A percentile compares a stretch with the other conserved stretches of the same genome.
These are phyloP conservation scores for Paralvinella palmiformis DNA, from an alignment of 1,140 invertebrate genomes.

Conservation along the genomic window DNA sequence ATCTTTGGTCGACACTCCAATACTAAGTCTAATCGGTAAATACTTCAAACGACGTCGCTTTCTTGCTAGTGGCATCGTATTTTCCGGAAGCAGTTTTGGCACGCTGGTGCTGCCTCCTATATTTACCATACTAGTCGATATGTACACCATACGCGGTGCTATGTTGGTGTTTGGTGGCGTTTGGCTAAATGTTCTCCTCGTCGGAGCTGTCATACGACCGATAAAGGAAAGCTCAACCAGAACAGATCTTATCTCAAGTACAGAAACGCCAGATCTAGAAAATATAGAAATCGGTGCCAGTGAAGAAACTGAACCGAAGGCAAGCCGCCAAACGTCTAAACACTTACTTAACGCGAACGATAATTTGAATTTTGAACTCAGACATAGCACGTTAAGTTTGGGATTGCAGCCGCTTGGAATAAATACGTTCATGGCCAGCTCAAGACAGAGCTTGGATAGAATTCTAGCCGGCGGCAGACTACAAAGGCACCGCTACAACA, in stretches of 20 bases:
- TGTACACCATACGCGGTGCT: background rate
- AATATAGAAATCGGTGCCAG: background rate
- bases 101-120: background rate
- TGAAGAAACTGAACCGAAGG: too few species aligned
- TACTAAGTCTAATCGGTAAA: background rate
- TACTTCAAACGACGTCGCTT: background rate
- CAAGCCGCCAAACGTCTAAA: too few species aligned
- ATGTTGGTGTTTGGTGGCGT: background rate
- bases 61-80: background rate
- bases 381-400: too few species aligned
- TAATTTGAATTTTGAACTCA: background rate
- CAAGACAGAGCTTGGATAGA: too few species aligned
- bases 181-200: background rate
- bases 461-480: too few species aligned
- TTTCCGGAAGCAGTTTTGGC: background rate
- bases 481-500: too few species aligned
- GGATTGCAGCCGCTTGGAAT: too few species aligned
- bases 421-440: too few species aligned
- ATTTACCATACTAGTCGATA: background rate
- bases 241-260: background rate
- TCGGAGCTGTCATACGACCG: background rate
- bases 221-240: background rate
- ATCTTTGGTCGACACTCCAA: background rate
- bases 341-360: too few species aligned
- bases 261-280: too few species aligned